Base-by-base conservation (phyloP, 2,113 vertebrate genomes). In the Genyomyrus donnyi region DNA sequence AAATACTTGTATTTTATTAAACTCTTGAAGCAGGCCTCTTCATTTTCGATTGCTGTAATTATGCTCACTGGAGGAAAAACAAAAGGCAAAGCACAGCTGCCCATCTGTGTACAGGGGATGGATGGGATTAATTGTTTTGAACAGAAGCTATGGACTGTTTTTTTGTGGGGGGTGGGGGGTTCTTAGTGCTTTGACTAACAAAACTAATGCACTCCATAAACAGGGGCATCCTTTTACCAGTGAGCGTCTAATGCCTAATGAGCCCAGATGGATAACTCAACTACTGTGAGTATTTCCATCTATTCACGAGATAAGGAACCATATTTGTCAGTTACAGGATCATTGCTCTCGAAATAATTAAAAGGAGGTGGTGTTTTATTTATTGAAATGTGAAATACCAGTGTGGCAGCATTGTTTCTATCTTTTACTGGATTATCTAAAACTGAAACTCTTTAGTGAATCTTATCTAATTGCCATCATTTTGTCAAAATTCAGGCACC, bases 71-170 rank as follows among this genome's bases (percentile, higher is more conserved):
- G 95, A 96, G 95, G 93, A 95, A 94, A 94, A 96, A 95, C 96
- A 95, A 96, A 95, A 95, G 95, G 94, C 94, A 94, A 96, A 96
- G 96, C 95, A 95, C 95, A 96, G 96, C 95, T 96, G 95, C 91
- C 95, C 93, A 94, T 93, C 94, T 93, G 92, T 90, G 88, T 91
- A 91, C 91, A 91, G 91, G 86, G 90, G 91, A 92, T 92, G 93
- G 93, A 91, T 93, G 92, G 92, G 92, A 94, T 94, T 95, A 95
- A 95, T 96, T 95, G 95, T 94, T 95, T 93, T 92, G 92, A 95
- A 95, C 95, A 95, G 93, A 93, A 94, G 95, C 93, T 94, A 88
- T 92, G 93, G 8, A 85, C 19, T 48, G 39, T 48, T 85, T 85
- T 80, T 95, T 80, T 95, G 93, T 94, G 94, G 93, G 93, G 93